Percentiles rank a stretch among this genome's conserved stretches.
Evolutionary conservation across 2,888 invertebrate genomes (phyloP).

Genomic region (Clepsis dumicolana): DNA sequence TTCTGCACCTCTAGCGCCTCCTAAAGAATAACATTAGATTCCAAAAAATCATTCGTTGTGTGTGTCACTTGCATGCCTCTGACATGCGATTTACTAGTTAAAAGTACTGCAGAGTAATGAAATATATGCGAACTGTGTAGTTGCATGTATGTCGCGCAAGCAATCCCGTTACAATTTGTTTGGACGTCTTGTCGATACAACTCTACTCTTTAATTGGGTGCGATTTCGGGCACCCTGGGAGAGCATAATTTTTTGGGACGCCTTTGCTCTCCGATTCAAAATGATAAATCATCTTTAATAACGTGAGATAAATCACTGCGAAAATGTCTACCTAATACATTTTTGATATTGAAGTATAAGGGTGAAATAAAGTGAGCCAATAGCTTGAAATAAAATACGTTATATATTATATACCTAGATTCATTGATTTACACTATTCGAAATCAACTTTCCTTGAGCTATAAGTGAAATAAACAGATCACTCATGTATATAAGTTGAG

Average conservation of each 20-base stretch:
- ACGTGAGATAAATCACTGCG: slow-evolving; percentile 31
- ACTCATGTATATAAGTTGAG: no score
- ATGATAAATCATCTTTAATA: slow-evolving; percentile 41
- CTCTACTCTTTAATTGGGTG: slow-evolving; percentile 33
- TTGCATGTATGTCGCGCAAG: background rate
- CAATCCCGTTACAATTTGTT: background rate
- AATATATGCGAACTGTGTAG: background rate
- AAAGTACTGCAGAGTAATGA: no score
- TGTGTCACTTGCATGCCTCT: background rate
- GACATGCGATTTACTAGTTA: no score
- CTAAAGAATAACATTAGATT: no score
- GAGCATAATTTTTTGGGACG: slow-evolving; percentile 34
- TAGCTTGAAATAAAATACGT: no score
- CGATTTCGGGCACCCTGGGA: slow-evolving; percentile 18
- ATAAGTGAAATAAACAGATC: no score
- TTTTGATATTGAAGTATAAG: slow-evolving; percentile 10
- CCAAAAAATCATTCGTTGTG: no score
- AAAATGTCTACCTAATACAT: slow-evolving; percentile 14
- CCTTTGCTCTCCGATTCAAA: slow-evolving; percentile 34
- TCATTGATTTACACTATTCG: no score
- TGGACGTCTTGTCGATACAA: slow-evolving; percentile 10
- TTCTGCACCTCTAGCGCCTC: no score
- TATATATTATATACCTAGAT: no score
- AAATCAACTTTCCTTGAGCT: no score
- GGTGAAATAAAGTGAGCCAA: background rate